These are phyloP conservation scores for Rhimphoctona megacephalus DNA, from an alignment of 2,888 invertebrate genomes.

Conservation along the genomic window DNA sequence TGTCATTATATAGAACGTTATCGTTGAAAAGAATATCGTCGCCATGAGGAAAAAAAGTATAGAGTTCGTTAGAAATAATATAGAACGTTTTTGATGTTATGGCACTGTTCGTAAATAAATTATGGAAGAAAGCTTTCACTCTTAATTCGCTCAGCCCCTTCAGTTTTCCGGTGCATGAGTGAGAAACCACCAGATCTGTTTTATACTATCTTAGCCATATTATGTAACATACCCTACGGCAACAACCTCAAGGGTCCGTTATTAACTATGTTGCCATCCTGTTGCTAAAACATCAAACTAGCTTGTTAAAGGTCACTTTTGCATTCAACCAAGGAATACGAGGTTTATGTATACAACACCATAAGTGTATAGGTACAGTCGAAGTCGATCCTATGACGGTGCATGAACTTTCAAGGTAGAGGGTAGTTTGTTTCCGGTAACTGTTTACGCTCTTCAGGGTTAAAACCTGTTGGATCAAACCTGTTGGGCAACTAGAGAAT, in stretches of 20 bases:
- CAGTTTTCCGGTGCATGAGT: conserved; percentile 26
- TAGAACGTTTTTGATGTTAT: neutral
- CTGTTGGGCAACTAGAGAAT: neutral
- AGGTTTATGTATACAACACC: neutral
- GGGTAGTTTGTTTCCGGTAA: neutral
- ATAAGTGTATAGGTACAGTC: conserved; percentile 1
- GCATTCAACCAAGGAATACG: conserved; percentile 55
- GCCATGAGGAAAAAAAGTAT: neutral
- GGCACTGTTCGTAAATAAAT: neutral
- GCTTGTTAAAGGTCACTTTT: conserved; percentile 68
- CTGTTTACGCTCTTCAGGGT: conserved; percentile 4
- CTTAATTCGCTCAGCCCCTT: conserved; percentile 3
- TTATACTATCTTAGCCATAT: neutral
- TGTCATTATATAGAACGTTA: neutral
- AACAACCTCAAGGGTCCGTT: conserved; percentile 15
- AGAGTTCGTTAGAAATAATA: neutral
- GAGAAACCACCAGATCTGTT: conserved; percentile 26
- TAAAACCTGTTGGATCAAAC: neutral
- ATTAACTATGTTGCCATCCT: conserved; percentile 50
- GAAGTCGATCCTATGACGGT: neutral
- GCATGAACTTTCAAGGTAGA: conserved; percentile 3
- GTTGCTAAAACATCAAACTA: conserved; percentile 60
- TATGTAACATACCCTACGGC: conserved; percentile 3
- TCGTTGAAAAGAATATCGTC: neutral
- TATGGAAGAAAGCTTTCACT: conserved; percentile 19